Evolutionary conservation across 1,140 invertebrate genomes (phyloP).

Genomic region (Agrilus planipennis): DNA sequence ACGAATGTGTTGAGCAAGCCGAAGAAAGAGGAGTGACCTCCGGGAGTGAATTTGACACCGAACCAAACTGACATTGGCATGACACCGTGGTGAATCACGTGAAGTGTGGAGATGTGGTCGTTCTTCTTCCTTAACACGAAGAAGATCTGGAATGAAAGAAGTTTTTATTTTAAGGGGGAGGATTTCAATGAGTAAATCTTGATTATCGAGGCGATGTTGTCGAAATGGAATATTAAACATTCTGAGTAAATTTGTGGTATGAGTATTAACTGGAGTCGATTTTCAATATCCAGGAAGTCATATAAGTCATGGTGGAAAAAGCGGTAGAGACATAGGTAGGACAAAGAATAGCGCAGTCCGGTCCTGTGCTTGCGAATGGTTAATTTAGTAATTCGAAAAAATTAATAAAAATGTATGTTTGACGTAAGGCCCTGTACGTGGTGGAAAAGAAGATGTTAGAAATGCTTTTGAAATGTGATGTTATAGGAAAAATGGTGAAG

Average conservation of each 20-base stretch:
- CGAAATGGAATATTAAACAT: background rate
- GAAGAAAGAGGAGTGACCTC: slow-evolving; percentile 77
- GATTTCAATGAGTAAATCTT: background rate
- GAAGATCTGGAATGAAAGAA: slow-evolving; percentile 65
- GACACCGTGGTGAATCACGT: slow-evolving; percentile 92
- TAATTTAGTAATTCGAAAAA: too few relatives aligned
- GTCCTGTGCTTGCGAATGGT: too few relatives aligned
- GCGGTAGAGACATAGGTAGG: too few relatives aligned
- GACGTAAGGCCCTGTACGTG: too few relatives aligned
- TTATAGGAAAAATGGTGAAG: too few relatives aligned
- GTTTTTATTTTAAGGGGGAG: background rate
- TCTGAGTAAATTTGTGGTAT: background rate
- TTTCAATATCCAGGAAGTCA: too few relatives aligned
- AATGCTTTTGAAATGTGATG: too few relatives aligned
- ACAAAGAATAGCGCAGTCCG: too few relatives aligned
- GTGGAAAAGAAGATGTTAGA: too few relatives aligned
- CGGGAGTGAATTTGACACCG: slow-evolving; percentile 83
- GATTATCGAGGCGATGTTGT: background rate
- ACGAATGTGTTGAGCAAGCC: slow-evolving; percentile 80
- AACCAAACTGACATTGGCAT: slow-evolving; percentile 97
- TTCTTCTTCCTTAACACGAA: slow-evolving; percentile 90
- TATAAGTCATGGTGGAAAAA: too few relatives aligned
- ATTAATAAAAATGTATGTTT: too few relatives aligned
- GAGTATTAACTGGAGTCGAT: too few relatives aligned
- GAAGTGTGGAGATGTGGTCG: slow-evolving; percentile 81